Conservation (phyloP, 1,140 invertebrate genomes). For the Ips nitidus region DNA sequence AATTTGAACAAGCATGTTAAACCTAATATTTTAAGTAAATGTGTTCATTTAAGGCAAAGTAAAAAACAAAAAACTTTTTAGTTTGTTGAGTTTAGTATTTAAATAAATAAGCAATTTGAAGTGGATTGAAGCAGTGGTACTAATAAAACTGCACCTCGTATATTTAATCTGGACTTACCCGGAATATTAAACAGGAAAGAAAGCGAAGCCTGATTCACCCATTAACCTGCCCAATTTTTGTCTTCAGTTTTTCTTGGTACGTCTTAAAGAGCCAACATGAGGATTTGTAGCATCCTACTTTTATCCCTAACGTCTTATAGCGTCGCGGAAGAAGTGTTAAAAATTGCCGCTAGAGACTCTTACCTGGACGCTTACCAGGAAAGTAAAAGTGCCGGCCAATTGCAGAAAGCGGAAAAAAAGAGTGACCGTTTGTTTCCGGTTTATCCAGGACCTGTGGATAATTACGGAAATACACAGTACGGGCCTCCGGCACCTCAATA, state of each 20-base stretch:
- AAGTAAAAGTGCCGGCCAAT: conserved; percentile 2
- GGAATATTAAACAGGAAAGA: conserved; percentile 6
- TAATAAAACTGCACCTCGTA: too few relatives aligned
- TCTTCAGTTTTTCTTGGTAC: not conserved
- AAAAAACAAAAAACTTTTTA: too few relatives aligned
- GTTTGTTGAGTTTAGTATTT: too few relatives aligned
- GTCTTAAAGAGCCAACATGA: too few relatives aligned
- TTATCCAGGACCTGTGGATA: conserved; percentile 18
- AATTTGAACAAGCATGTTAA: too few relatives aligned
- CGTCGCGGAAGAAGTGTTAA: conserved; percentile 8
- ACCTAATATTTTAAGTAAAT: too few relatives aligned
- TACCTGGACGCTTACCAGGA: conserved; percentile 38
- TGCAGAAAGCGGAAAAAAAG: conserved; percentile 25
- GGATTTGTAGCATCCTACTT: too few relatives aligned
- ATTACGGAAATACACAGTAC: conserved; percentile 7
- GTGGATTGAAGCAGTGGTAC: too few relatives aligned
- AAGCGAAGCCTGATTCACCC: not conserved
- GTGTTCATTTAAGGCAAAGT: too few relatives aligned
- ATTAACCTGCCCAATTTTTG: not conserved
- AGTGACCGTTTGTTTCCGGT: conserved; percentile 20
- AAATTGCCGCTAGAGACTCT: conserved; percentile 30
- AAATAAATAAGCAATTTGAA: too few relatives aligned
- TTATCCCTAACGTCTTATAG: not conserved
- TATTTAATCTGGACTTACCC: not conserved
- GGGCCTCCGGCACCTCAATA: conserved; percentile 27